Evolutionary conservation across 2,113 vertebrate species (phyloP), one percentile per base, ranked within the genome.

Genomic region (Uropsilus gracilis): DNA sequence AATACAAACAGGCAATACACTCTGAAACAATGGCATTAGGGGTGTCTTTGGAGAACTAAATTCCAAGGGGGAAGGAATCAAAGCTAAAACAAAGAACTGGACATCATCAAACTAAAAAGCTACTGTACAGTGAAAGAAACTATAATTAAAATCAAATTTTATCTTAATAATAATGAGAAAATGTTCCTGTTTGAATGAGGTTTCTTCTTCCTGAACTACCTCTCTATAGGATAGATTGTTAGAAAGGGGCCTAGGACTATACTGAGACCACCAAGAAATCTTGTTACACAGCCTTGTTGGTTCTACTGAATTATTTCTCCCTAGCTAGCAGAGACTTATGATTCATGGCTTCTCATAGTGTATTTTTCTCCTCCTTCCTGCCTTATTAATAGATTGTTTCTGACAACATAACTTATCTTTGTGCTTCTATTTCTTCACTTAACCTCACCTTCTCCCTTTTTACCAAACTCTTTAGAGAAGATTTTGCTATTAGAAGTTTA

Each of bases 181-280:
- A 37, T 20, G 63, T 17, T 53, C 72, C 50, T 86, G 9, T 91
- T 80, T 77, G 76, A 89, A 75, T 89, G 53, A 81, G 26, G 3
- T 30, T 63, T 42, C 22, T 63, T 59, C 66, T 80, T 57, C 32
- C 59, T 63, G 59, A 95, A 55, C 50, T 64, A 80, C 24, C 13
- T 55, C 10, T 18, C 55, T 93, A 2, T 32, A 50, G 4, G 3
- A 1, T 32, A 3, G 24, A 48, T 26, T 34, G 59, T 48, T 69
- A 22, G 20, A 6, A 48, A 16, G 18, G 20, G 30, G 2, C 0
- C 3, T 4, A 57, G n/a, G 8, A 0, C 32, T 42, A 3, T 75
- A 13, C 53, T 30, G 46, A 24, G 12, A 46, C 7, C 46, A 12
- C 7, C 34, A 50, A 34, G 11, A 39, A 30, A 59, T 37, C 46